These are phyloP conservation scores for Dryomyza anilis DNA, from an alignment of 2,888 invertebrate genomes.

Conservation along the genomic window DNA sequence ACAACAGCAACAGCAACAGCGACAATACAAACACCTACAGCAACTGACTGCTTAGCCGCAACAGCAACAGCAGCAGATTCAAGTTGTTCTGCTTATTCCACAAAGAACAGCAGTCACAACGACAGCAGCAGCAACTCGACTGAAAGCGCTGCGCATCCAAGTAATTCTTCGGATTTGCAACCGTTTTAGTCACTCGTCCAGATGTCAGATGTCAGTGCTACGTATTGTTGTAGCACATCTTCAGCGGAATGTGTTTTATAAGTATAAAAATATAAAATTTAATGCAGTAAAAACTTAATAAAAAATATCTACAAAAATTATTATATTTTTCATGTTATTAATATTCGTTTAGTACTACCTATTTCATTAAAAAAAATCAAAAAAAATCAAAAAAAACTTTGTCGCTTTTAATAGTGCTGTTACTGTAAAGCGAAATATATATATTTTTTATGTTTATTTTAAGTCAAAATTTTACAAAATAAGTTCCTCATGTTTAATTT, in stretches of 20 bases:
- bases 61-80: conserved; percentile 19
- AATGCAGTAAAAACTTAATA: conserved; percentile 8
- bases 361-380: too few species aligned
- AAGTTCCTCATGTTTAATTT: too few species aligned
- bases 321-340: too few species aligned
- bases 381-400: too few species aligned
- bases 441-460: too few species aligned
- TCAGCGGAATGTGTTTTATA: conserved; percentile 16
- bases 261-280: conserved; percentile 14
- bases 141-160: conserved; percentile 4
- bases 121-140: conserved; percentile 11
- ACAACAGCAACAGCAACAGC: conserved; percentile 6
- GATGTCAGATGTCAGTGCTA: too few species aligned
- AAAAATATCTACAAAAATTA: background rate
- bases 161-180: background rate
- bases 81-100: conserved; percentile 10
- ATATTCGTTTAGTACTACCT: too few species aligned
- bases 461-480: too few species aligned
- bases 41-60: conserved; percentile 9
- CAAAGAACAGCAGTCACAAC: conserved; percentile 24
- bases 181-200: too few species aligned
- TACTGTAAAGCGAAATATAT: too few species aligned
- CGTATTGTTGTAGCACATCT: too few species aligned
- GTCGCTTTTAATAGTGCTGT: too few species aligned
- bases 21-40: conserved; percentile 1